Evolutionary conservation across 2,888 invertebrate genomes (phyloP).

Genomic region (Chromoteleia sp.): DNA sequence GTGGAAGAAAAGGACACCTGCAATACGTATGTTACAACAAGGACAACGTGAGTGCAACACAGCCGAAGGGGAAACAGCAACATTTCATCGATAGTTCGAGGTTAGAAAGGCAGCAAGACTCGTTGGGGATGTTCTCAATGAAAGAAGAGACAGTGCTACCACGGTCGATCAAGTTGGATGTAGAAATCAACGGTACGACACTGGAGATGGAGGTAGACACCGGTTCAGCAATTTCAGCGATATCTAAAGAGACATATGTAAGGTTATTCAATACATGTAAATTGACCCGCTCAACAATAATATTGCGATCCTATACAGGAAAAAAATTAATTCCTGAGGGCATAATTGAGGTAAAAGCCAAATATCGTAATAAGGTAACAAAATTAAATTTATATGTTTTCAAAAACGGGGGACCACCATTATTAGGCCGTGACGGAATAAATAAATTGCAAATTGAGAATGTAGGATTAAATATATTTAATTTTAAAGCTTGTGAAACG

Average conservation of each 20-base stretch:
- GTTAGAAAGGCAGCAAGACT: background rate
- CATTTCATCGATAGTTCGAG: too few species aligned
- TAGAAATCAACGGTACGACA: background rate
- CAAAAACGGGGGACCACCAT: conserved; percentile 12
- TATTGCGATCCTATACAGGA: too few species aligned
- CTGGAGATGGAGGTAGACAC: background rate
- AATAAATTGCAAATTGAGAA: background rate
- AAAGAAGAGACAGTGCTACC: background rate
- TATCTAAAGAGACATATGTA: conserved; percentile 7
- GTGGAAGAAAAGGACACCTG: background rate
- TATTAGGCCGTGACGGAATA: conserved; percentile 9
- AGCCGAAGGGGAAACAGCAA: too few species aligned
- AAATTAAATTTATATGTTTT: conserved; percentile 15
- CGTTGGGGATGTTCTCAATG: background rate
- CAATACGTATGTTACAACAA: background rate
- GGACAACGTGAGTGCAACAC: too few species aligned
- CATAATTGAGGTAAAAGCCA: background rate
- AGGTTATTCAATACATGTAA: background rate
- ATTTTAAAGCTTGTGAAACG: background rate
- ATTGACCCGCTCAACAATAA: too few species aligned
- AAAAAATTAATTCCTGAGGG: background rate
- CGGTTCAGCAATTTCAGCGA: conserved; percentile 11
- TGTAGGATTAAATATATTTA: background rate
- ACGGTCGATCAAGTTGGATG: background rate
- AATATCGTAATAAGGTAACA: background rate